Evolutionary conservation across 2,888 invertebrate genomes (phyloP).

Genomic region (Pachydiplax longipennis): DNA sequence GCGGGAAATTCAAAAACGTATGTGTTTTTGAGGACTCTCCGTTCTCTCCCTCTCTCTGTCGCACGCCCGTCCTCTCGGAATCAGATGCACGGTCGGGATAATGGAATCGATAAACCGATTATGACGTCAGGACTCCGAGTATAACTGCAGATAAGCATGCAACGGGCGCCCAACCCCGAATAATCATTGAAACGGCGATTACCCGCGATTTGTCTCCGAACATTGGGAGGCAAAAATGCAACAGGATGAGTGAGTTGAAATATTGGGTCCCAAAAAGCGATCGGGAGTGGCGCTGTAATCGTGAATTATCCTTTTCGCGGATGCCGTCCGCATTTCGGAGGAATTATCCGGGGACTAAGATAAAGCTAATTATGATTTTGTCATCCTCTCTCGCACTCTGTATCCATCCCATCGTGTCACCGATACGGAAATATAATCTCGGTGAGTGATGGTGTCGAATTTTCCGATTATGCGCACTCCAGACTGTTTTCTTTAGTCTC

Average conservation of each 20-base stretch:
- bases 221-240: slow-evolving; percentile 24
- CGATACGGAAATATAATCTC: slow-evolving; percentile 1
- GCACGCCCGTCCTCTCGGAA: neutral
- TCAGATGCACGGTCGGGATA: slow-evolving; percentile 24
- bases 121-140: slow-evolving; percentile 30
- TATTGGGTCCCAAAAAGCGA: slow-evolving; percentile 29
- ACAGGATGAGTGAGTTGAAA: slow-evolving; percentile 26
- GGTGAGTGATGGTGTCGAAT: neutral
- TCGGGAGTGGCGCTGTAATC: slow-evolving; percentile 1
- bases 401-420: neutral
- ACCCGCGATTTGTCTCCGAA: slow-evolving; percentile 43
- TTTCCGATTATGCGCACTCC: neutral
- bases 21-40: neutral
- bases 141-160: slow-evolving; percentile 45
- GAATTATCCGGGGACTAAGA: slow-evolving; percentile 9
- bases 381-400: neutral
- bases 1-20: neutral
- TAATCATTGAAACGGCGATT: slow-evolving; percentile 38
- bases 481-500: neutral
- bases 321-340: slow-evolving; percentile 15
- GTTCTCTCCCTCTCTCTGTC: neutral
- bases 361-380: slow-evolving; percentile 35
- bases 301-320: slow-evolving; percentile 37
- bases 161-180: slow-evolving; percentile 32
- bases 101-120: slow-evolving; percentile 44